Evolutionary conservation across 2,113 vertebrate species (phyloP).

Genomic region (Eptatretus burgeri): DNA sequence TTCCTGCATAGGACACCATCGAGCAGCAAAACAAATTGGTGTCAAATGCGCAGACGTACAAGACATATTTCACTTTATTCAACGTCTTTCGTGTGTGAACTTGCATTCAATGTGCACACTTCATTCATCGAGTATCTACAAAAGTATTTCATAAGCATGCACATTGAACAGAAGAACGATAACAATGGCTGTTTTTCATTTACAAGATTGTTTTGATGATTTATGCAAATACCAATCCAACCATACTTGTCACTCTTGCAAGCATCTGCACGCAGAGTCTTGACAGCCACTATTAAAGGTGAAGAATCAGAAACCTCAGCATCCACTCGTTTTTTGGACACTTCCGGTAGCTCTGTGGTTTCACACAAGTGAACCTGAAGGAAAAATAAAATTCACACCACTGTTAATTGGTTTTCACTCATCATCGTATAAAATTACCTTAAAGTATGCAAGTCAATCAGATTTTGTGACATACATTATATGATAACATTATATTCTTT

Average conservation of each 20-base stretch:
- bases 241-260: slow-evolving; percentile 60
- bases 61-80: neutral
- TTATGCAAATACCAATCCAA: neutral
- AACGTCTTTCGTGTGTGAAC: too few species aligned
- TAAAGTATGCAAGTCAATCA: too few species aligned
- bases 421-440: too few species aligned
- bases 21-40: neutral
- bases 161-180: too few species aligned
- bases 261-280: slow-evolving; percentile 51
- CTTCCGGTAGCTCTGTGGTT: slow-evolving; percentile 45
- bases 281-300: slow-evolving; percentile 55
- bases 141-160: too few species aligned
- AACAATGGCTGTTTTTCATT: too few species aligned
- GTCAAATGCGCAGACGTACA: neutral
- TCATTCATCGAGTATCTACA: too few species aligned
- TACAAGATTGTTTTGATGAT: too few species aligned
- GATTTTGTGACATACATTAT: too few species aligned
- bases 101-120: too few species aligned
- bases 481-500: too few species aligned
- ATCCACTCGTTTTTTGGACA: slow-evolving; percentile 36
- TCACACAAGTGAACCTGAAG: slow-evolving; percentile 58
- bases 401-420: too few species aligned
- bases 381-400: neutral
- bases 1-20: slow-evolving; percentile 19
- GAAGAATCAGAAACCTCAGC: slow-evolving; percentile 46